Conservation (phyloP, 2,797 vertebrate genomes). For the Sylvia borin region DNA sequence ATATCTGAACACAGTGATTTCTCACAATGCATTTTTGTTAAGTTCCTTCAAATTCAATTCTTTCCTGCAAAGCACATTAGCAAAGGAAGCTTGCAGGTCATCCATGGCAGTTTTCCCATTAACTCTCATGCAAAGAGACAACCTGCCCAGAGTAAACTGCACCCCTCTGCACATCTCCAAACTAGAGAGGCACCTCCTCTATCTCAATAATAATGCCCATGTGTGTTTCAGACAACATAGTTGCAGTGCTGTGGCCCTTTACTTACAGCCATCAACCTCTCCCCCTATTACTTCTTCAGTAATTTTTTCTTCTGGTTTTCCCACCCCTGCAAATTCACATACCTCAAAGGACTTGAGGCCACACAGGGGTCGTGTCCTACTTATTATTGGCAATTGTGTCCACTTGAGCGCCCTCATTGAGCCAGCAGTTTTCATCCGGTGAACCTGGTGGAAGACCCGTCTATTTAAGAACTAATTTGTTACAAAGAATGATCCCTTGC, state of each 20-base stretch:
- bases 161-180: background rate
- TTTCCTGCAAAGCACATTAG: background rate
- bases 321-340: background rate
- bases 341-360: background rate
- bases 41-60: background rate
- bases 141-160: background rate
- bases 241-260: background rate
- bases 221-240: background rate
- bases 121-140: background rate
- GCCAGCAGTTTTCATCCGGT: background rate
- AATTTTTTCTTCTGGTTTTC: background rate
- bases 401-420: background rate
- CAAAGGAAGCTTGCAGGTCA: background rate
- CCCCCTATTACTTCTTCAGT: background rate
- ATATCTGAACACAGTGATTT: background rate
- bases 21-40: background rate
- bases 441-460: background rate
- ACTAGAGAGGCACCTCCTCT: background rate
- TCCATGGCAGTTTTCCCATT: background rate
- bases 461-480: slow-evolving; percentile 17
- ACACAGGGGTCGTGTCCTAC: background rate
- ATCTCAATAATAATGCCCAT: background rate
- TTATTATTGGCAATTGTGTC: background rate
- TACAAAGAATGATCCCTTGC: background rate
- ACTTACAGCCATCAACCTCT: background rate